These are phyloP conservation scores for Xylophagus ater DNA, from an alignment of 2,888 invertebrate genomes.

Conservation along the genomic window DNA sequence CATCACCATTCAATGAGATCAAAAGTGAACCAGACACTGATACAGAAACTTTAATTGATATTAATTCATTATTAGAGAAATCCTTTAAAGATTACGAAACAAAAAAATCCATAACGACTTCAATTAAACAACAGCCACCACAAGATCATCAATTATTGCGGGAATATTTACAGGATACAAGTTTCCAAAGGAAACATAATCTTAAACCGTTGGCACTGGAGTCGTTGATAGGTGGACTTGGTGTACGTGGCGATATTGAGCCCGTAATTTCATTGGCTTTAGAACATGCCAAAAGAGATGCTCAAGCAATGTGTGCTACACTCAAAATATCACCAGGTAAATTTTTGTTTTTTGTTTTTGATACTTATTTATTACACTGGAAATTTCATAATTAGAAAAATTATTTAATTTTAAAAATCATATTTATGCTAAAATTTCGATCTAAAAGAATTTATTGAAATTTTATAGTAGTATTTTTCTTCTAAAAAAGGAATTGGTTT, in stretches of 20 bases:
- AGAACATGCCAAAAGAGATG: conserved; percentile 75
- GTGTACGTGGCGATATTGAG: conserved; percentile 65
- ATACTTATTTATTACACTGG: not conserved
- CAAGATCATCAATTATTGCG: conserved; percentile 66
- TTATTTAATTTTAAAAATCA: no score
- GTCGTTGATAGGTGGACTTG: conserved; percentile 44
- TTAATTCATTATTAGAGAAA: conserved; percentile 29
- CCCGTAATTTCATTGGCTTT: conserved; percentile 75
- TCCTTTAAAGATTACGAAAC: conserved; percentile 20
- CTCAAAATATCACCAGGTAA: conserved; percentile 82
- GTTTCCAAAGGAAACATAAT: conserved; percentile 75
- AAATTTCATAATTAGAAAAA: no score
- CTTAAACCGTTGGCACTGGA: conserved; percentile 64
- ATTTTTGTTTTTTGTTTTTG: conserved; percentile 30
- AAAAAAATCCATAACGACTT: conserved; percentile 10
- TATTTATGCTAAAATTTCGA: no score
- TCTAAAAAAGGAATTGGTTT: no score
- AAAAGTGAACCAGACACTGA: conserved; percentile 37
- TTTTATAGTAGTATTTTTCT: no score
- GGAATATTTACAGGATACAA: conserved; percentile 72
- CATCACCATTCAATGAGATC: conserved; percentile 42
- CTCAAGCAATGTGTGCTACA: conserved; percentile 71
- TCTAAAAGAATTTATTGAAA: no score
- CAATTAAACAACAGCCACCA: conserved; percentile 26
- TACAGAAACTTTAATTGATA: conserved; percentile 32